phyloP scores from a whole-genome alignment of 2,888 invertebrate species.

The Gymnosoma rotundatum region DNA sequence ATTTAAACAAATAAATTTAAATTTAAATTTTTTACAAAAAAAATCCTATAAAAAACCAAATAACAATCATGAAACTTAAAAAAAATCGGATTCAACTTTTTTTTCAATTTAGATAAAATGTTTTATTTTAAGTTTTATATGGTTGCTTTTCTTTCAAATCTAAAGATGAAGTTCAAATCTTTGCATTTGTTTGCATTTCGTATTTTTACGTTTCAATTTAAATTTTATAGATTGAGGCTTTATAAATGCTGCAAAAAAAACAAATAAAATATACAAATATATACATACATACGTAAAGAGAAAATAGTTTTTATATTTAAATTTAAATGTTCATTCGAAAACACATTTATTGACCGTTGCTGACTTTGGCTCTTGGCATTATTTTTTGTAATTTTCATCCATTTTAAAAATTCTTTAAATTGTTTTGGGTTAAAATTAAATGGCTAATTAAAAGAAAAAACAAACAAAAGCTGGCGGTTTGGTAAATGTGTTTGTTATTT shows the following conservation, averaged over 20 bases:
- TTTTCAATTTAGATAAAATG: neutral
- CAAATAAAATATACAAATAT: neutral
- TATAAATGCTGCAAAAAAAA: conserved; percentile 13
- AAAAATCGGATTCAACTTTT: conserved; percentile 49
- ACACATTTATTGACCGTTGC: conserved; percentile 56
- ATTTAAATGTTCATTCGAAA: conserved; percentile 39
- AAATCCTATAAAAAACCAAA: neutral
- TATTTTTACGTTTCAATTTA: conserved; percentile 43
- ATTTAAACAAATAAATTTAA: conserved; percentile 27
- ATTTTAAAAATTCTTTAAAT: conserved; percentile 64
- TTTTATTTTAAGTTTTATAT: conserved; percentile 39
- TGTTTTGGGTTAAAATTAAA: conserved; percentile 44
- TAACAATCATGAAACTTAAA: conserved; percentile 11
- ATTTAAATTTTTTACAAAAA: conserved; percentile 40
- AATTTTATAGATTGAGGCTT: conserved; percentile 20
- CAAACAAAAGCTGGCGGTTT: conserved; percentile 7
- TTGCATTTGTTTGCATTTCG: conserved; percentile 9
- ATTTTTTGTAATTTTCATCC: conserved; percentile 23
- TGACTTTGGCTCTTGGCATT: conserved; percentile 70
- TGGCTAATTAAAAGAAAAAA: conserved; percentile 1
- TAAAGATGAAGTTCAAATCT: conserved; percentile 56
- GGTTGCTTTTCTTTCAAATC: neutral
- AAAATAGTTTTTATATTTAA: conserved; percentile 27
- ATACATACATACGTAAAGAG: neutral
- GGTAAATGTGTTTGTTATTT: conserved; percentile 4